A percentile compares a stretch with the other conserved stretches of the same genome.
Evolutionary conservation across 2,888 invertebrate species (phyloP).

Genomic region (Rhagonycha fulva): DNA sequence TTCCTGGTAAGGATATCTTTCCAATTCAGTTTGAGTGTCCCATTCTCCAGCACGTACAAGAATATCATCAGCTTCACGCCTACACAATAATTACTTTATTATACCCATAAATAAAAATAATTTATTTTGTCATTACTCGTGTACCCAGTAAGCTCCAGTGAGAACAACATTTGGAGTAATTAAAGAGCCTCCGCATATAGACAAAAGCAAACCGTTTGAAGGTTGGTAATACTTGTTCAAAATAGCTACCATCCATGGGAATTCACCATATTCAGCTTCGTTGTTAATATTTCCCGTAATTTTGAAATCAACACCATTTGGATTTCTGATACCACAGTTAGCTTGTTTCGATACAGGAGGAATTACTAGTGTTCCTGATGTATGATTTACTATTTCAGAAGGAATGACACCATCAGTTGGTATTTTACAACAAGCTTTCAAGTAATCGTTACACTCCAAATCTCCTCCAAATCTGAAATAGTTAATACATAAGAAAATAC

Average conservation of each 20-base stretch:
- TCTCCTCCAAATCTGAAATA: slow-evolving; percentile 58
- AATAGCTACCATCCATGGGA: slow-evolving; percentile 83
- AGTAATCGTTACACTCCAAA: slow-evolving; percentile 69
- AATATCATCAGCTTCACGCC: slow-evolving; percentile 33
- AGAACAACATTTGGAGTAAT: slow-evolving; percentile 78
- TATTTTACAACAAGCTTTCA: slow-evolving; percentile 75
- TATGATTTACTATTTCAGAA: slow-evolving; percentile 22
- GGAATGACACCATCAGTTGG: slow-evolving; percentile 42
- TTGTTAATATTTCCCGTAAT: slow-evolving; percentile 61
- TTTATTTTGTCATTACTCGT: slow-evolving; percentile 51
- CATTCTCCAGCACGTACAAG: slow-evolving; percentile 78
- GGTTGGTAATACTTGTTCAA: slow-evolving; percentile 53
- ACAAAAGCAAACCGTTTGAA: slow-evolving; percentile 49
- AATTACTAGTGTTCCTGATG: slow-evolving; percentile 21
- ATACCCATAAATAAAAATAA: not conserved
- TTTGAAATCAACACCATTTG: slow-evolving; percentile 62
- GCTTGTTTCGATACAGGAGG: slow-evolving; percentile 51
- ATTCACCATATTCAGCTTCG: slow-evolving; percentile 81
- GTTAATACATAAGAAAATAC: not conserved
- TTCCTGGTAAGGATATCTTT: slow-evolving; percentile 71
- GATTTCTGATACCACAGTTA: slow-evolving; percentile 64
- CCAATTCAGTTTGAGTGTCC: slow-evolving; percentile 79
- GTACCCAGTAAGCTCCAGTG: slow-evolving; percentile 79
- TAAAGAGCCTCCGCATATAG: slow-evolving; percentile 77
- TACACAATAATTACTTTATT: slow-evolving; percentile 3